phyloP scores from a whole-genome alignment of 2,797 vertebrate species.

The Enteromius unitaeniatus region DNA sequence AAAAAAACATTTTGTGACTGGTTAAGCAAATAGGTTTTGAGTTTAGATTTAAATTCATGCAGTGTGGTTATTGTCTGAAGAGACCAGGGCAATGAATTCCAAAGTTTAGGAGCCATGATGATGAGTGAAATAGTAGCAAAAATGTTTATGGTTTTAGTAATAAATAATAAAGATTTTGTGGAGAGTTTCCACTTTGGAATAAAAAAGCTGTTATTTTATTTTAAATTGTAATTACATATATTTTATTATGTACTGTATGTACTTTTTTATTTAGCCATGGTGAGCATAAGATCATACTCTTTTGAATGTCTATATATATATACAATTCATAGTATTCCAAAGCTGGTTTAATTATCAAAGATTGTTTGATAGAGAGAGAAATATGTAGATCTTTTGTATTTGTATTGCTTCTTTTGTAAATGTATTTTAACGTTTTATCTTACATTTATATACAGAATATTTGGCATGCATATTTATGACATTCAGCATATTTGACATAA shows the following conservation, averaged over 20 bases:
- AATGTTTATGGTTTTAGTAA: background rate
- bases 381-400: no score
- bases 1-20: background rate
- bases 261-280: background rate
- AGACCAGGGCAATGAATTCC: background rate
- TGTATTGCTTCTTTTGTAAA: no score
- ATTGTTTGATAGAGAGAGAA: background rate
- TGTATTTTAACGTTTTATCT: background rate
- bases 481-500: background rate
- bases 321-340: background rate
- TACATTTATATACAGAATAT: background rate
- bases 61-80: background rate
- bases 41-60: background rate
- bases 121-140: background rate
- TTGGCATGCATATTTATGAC: background rate
- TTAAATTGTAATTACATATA: background rate
- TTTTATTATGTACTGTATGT: background rate
- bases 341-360: background rate
- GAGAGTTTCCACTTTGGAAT: background rate
- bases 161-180: background rate
- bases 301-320: background rate
- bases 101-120: background rate
- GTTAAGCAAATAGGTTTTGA: background rate
- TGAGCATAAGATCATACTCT: background rate
- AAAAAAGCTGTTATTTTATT: background rate